Percentiles rank a stretch among this genome's conserved stretches.
phyloP scores from a whole-genome alignment of 1,140 invertebrate genomes.

The Mactra quadrangularis region DNA sequence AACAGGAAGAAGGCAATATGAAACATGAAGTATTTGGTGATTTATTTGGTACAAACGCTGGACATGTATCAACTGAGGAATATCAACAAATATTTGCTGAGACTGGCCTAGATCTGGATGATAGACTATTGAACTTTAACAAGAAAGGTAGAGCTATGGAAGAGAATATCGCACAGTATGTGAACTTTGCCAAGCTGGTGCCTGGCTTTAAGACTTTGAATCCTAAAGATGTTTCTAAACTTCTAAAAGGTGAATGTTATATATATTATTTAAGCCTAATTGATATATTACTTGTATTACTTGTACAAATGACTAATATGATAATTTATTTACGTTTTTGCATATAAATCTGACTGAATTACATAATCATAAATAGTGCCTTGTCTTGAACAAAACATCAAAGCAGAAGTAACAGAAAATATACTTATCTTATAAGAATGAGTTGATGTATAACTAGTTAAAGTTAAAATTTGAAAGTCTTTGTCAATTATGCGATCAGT shows the following conservation, averaged over 20 bases:
- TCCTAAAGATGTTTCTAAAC: conserved; percentile 54
- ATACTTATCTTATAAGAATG: too few relatives aligned
- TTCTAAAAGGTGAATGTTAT: conserved; percentile 46
- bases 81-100: conserved; percentile 62
- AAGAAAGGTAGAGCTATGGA: conserved; percentile 55
- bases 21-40: conserved; percentile 60
- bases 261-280: background rate
- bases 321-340: too few relatives aligned
- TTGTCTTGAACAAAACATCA: too few relatives aligned
- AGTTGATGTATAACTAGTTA: too few relatives aligned
- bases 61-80: conserved; percentile 45
- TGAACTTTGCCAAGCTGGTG: conserved; percentile 57
- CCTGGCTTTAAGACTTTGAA: conserved; percentile 55
- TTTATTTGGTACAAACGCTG: conserved; percentile 32
- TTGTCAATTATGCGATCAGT: too few relatives aligned
- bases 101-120: conserved; percentile 58
- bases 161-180: conserved; percentile 50
- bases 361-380: too few relatives aligned
- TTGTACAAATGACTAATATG: background rate
- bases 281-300: background rate
- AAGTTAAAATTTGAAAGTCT: too few relatives aligned
- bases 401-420: too few relatives aligned
- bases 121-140: conserved; percentile 43
- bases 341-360: too few relatives aligned
- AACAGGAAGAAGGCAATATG: conserved; percentile 20